Base-by-base conservation (phyloP, 2,888 invertebrate genomes). In the Pheosia tremula region DNA sequence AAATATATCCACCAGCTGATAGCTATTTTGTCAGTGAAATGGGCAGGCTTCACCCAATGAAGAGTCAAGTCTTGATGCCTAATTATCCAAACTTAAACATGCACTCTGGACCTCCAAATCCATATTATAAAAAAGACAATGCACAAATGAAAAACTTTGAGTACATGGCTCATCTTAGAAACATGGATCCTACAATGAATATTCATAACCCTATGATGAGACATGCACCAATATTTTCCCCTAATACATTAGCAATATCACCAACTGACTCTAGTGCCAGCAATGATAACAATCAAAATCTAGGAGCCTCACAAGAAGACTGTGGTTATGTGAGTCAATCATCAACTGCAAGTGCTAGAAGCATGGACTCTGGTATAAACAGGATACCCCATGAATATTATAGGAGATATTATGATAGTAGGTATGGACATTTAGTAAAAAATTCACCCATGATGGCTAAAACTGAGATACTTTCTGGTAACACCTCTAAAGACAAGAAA, bases 281-380 rank as follows among this genome's bases (percentile, higher is more conserved):
- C 74, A 89, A 85, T 85, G 93, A 94, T 57, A 87, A 86, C 53
- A 72, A 75, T 63, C 89, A 88, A 65, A 86, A 84, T 57, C 82
- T 89, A 66, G 81, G 83, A 49, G 82, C 75, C 63, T 74, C 81
- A 57, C 91, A 89, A 78, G 94, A 94, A 81, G 94, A 94, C 74
- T 91, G 88, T 81, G 94, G 93, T 24, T 94, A 94, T 86, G 89
- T 88, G 8, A 94, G 93, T 68, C 94, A 93, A 68, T 92, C 93
- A 56, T 93, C 94, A 50, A 85, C 87, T 60, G 81, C 87, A 63
- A 94, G 93, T 80, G 78, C 86, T 55, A 87, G 90, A 82, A 94
- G 92, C 83, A 77, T 89, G 58, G 94, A 94, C 63, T 87, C 85
- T 57, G 75, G 79, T 54, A 72, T 85, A 55, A 83, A 82, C 67